Evolutionary conservation across 2,888 invertebrate species (phyloP), one percentile per base, ranked within the genome.

Genomic region (Hemaris fuciformis): DNA sequence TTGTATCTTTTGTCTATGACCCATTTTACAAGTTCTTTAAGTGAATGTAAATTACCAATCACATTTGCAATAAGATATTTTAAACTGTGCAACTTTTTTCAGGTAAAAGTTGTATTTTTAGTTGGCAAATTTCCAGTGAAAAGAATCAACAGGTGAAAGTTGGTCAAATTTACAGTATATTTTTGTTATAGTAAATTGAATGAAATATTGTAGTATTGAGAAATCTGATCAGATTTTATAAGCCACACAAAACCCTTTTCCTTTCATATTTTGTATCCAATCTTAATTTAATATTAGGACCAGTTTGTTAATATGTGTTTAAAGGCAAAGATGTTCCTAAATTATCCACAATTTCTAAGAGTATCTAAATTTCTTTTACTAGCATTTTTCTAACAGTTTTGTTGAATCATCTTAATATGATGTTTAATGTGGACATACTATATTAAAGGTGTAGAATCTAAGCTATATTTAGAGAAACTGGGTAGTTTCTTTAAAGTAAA

Each of bases 71-170:
- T 23, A 23, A 4, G 8, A 20, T 13, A 20, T 45, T 22, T 45
- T 10, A 7, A 43, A 22, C 8, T 10, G 2, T n/a, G 5, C 4
- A 10, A 3, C 38, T 38, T 38, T 48, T 10, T 31, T 31, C 53
- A 53, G 31, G 31, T 53, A 31, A 53, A 31, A 31, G n/a, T 46
- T 4, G 8, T 31, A 18, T 18, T 53, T 53, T 18, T 53, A 15
- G 27, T 31, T 53, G 31, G 53, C 53, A 31, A 53, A 18, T 10
- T 31, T 15, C 31, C 53, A 53, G 27, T 27, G 27, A 8, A 48
- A 31, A 27, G 4, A 53, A 31, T 53, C 53, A 53, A 53, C 53
- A 53, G 53, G 53, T 53, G 53, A 31, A 53, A 18, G 20, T 27
- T 18, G 23, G 25, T 8, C 18, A n/a, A n/a, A 38, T 3, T 5